Evolutionary conservation across 64 coral and sea anemone species (phyloP).

Genomic region (Pocillopora verrucosa): DNA sequence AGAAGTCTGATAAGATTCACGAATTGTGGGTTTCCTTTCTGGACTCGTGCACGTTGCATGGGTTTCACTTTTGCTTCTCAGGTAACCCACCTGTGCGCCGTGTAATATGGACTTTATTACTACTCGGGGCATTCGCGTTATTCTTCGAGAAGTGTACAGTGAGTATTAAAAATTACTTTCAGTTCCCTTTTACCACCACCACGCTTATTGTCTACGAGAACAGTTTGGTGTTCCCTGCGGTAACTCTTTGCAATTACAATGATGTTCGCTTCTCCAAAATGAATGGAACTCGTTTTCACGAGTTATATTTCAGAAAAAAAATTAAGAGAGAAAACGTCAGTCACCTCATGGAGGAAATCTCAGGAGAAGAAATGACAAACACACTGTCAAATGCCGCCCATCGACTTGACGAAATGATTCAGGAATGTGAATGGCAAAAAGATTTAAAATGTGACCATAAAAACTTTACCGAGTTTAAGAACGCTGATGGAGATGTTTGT

Average conservation of each 20-base stretch:
- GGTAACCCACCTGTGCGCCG: constrained; percentile 76
- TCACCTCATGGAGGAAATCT: constrained; percentile 23
- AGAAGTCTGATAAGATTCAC: constrained; percentile 75
- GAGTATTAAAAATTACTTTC: constrained; percentile 71
- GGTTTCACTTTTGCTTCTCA: constrained; percentile 86
- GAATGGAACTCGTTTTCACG: constrained; percentile 72
- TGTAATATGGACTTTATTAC: constrained; percentile 73
- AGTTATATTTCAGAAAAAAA: constrained; percentile 22
- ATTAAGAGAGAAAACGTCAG: constrained; percentile 50
- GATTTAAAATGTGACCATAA: constrained; percentile 30
- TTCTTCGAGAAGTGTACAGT: constrained; percentile 89
- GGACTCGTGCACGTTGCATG: constrained; percentile 71
- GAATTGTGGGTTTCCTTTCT: constrained; percentile 75
- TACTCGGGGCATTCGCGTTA: constrained; percentile 73
- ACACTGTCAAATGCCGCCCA: constrained; percentile 62
- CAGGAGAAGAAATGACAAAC: constrained; percentile 56
- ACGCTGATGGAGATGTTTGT: constrained; percentile 68
- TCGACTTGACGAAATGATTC: constrained; percentile 69
- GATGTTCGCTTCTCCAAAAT: constrained; percentile 83
- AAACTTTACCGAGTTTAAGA: constrained; percentile 80
- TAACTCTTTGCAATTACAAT: constrained; percentile 86
- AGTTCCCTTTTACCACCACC: constrained; percentile 87
- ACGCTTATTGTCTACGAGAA: constrained; percentile 76
- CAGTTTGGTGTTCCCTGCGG: constrained; percentile 70
- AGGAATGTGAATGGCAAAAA: constrained; percentile 66